Percentiles rank a stretch among this genome's conserved stretches.
Conservation (phyloP, 2,888 invertebrate species). For the Drosophila conformis region DNA sequence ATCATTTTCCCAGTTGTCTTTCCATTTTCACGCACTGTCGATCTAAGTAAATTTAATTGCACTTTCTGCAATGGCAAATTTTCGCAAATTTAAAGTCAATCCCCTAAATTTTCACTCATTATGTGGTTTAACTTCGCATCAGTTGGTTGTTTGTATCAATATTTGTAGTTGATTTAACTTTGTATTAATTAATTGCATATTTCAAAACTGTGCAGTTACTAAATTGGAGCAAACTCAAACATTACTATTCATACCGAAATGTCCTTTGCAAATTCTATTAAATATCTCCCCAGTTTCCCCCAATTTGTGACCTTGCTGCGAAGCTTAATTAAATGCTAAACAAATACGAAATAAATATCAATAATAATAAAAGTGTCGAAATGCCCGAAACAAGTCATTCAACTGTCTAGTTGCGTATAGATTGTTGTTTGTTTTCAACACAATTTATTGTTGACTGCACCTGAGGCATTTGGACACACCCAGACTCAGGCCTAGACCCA, state of each 20-base stretch:
- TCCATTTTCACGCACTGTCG: constrained; percentile 4
- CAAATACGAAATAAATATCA: background rate
- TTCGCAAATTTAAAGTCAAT: background rate
- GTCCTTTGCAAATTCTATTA: background rate
- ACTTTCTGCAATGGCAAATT: background rate
- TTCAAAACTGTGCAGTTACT: background rate
- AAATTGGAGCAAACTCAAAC: background rate
- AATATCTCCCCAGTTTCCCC: background rate
- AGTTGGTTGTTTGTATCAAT: background rate
- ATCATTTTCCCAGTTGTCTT: constrained; percentile 15
- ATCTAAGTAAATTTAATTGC: constrained; percentile 21
- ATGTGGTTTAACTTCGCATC: background rate
- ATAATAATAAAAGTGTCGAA: constrained; percentile 30
- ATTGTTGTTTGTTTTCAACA: constrained; percentile 70
- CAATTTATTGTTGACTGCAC: constrained; percentile 74
- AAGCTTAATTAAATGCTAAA: background rate
- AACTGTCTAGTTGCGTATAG: constrained; percentile 25
- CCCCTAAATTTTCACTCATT: background rate
- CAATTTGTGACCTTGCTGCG: constrained; percentile 1
- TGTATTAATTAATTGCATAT: background rate
- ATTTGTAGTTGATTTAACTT: background rate
- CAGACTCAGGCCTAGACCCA: background rate
- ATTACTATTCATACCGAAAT: background rate
- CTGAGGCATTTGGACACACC: constrained; percentile 53
- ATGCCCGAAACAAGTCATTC: constrained; percentile 9